phyloP scores from a whole-genome alignment of 2,888 invertebrate genomes.

The Yponomeuta sedellus region DNA sequence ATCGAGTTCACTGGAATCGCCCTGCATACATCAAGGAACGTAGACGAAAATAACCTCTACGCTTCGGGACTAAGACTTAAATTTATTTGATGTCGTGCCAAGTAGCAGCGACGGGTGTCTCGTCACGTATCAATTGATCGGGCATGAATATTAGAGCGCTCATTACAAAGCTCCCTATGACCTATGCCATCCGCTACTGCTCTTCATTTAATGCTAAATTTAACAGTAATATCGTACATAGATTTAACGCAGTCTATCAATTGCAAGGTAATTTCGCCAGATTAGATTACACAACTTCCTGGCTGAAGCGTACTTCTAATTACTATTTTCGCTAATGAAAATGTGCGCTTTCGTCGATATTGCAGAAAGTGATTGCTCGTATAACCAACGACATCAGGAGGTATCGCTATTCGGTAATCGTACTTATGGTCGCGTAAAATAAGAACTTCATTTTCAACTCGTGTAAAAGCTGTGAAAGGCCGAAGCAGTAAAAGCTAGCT shows the following conservation, averaged over 20 bases:
- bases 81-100: neutral
- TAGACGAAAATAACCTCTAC: neutral
- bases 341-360: neutral
- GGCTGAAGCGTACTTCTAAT: neutral
- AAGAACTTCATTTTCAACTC: no score
- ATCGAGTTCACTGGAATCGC: slow-evolving; percentile 10
- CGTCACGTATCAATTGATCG: slow-evolving; percentile 54
- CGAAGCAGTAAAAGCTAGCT: slow-evolving; percentile 9
- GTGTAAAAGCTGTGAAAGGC: neutral
- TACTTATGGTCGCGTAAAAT: no score
- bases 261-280: neutral
- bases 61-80: neutral
- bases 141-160: slow-evolving; percentile 34
- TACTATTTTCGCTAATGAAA: neutral
- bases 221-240: slow-evolving; percentile 6
- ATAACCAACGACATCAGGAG: neutral
- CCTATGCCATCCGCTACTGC: slow-evolving; percentile 25
- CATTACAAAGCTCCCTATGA: slow-evolving; percentile 39
- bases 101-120: slow-evolving; percentile 32
- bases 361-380: neutral
- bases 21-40: neutral
- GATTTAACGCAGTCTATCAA: neutral
- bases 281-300: neutral
- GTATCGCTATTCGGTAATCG: no score
- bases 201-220: slow-evolving; percentile 15